Percentiles rank a stretch among this genome's conserved stretches.
These are phyloP conservation scores for Luffia ferchaultella DNA, from an alignment of 2,888 invertebrate genomes.

Conservation along the genomic window DNA sequence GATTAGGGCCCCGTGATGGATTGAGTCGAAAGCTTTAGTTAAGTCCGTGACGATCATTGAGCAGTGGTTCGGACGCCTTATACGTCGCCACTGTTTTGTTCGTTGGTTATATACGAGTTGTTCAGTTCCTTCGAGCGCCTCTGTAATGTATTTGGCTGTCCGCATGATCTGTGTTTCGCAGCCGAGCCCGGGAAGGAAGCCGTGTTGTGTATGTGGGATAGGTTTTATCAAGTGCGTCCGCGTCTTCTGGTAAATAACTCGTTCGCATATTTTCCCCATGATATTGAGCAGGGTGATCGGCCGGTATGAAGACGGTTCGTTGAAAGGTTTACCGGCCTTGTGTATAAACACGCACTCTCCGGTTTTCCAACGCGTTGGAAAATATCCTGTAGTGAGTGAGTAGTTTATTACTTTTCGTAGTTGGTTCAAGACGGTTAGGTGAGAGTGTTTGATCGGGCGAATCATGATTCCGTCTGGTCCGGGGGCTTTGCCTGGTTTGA, in stretches of 20 bases:
- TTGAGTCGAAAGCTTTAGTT: constrained; percentile 3
- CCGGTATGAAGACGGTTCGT: constrained; percentile 6
- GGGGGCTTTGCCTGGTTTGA: neutral
- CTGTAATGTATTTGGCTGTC: neutral
- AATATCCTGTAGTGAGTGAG: constrained; percentile 8
- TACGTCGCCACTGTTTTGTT: no score
- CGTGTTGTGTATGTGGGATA: neutral
- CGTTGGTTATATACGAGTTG: no score
- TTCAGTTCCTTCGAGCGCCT: neutral
- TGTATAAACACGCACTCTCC: constrained; percentile 9
- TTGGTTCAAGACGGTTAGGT: neutral
- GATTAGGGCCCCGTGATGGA: neutral
- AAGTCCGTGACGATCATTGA: constrained; percentile 9
- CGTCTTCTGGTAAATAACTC: neutral
- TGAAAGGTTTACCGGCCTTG: constrained; percentile 9
- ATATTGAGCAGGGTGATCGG: neutral
- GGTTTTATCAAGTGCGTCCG: neutral
- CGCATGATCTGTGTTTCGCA: neutral
- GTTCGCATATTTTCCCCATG: neutral
- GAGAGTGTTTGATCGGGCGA: neutral
- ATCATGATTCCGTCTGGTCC: neutral
- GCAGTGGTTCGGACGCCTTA: no score
- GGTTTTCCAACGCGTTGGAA: constrained; percentile 6
- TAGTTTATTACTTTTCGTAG: constrained; percentile 1
- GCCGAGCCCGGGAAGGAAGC: neutral